A percentile compares a stretch with the other conserved stretches of the same genome.
These are phyloP conservation scores for Paralichthys olivaceus DNA, from an alignment of 2,113 vertebrate species.

Conservation along the genomic window DNA sequence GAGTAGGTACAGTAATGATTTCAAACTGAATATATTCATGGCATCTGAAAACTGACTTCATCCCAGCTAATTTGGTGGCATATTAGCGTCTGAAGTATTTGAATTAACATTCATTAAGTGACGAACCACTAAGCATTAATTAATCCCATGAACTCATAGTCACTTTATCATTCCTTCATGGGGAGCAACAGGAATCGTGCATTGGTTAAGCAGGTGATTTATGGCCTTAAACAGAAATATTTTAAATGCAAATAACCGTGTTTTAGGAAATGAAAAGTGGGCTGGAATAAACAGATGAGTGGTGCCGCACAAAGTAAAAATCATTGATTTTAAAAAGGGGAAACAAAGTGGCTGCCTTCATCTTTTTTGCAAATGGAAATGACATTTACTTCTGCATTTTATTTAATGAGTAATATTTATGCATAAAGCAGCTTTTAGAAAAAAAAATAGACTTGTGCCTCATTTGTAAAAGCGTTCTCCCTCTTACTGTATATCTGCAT, in stretches of 20 bases:
- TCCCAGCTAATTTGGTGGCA: constrained; percentile 26
- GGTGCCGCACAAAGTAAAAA: constrained; percentile 23
- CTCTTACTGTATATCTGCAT: constrained; percentile 5
- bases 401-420: constrained; percentile 44
- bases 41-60: not conserved
- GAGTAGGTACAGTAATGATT: not conserved
- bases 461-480: constrained; percentile 9
- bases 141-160: constrained; percentile 31
- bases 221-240: not conserved
- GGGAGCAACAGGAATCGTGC: not conserved
- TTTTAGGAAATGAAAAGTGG: constrained; percentile 28
- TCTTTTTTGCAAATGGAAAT: constrained; percentile 29
- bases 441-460: constrained; percentile 4
- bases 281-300: constrained; percentile 16
- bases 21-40: not conserved
- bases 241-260: constrained; percentile 2
- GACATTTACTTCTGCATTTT: constrained; percentile 15
- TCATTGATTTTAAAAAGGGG: constrained; percentile 18
- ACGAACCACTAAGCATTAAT: constrained; percentile 29
- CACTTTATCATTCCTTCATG: constrained; percentile 28
- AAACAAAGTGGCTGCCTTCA: constrained; percentile 32
- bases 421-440: constrained; percentile 35
- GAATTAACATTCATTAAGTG: constrained; percentile 32
- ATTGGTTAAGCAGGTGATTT: constrained; percentile 13
- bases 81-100: constrained; percentile 33